These are phyloP conservation scores for Megastigmus dorsalis DNA, from an alignment of 2,888 invertebrate genomes.

Conservation along the genomic window DNA sequence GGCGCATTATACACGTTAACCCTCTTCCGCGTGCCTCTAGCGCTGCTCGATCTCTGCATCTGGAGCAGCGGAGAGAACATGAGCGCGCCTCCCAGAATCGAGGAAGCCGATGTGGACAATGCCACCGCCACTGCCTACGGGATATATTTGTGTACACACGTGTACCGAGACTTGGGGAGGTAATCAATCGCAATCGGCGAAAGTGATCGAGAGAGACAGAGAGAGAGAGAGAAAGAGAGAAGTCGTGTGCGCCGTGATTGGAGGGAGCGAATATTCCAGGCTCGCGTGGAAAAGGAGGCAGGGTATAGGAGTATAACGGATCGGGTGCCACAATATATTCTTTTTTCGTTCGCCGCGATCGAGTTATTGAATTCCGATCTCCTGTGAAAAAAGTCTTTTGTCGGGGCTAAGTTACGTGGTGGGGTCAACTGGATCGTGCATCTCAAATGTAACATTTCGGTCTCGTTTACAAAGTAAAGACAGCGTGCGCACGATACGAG, in stretches of 20 bases:
- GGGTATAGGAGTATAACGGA: too few species aligned
- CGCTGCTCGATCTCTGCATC: too few species aligned
- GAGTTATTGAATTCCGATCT: conserved; percentile 1
- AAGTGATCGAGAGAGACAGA: too few species aligned
- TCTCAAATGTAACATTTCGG: too few species aligned
- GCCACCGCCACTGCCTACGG: too few species aligned
- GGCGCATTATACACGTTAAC: not conserved
- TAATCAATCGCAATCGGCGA: conserved; percentile 51
- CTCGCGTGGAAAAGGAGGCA: conserved; percentile 10
- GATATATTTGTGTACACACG: conserved; percentile 23
- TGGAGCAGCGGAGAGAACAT: too few species aligned
- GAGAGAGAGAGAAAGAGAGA: too few species aligned
- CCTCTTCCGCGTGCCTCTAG: not conserved
- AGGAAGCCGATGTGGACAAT: not conserved
- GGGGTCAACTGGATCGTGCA: too few species aligned
- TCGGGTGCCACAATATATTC: not conserved
- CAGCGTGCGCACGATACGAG: too few species aligned
- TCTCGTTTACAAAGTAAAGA: too few species aligned
- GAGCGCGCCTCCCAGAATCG: not conserved
- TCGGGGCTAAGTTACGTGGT: too few species aligned
- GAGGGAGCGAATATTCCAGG: conserved; percentile 7
- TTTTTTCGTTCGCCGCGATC: not conserved
- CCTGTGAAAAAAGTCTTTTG: not conserved
- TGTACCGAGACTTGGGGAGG: conserved; percentile 4
- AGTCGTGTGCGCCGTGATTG: conserved; percentile 36